phyloP scores from a whole-genome alignment of 2,113 vertebrate species.

The Hydrochoerus hydrochaeris region DNA sequence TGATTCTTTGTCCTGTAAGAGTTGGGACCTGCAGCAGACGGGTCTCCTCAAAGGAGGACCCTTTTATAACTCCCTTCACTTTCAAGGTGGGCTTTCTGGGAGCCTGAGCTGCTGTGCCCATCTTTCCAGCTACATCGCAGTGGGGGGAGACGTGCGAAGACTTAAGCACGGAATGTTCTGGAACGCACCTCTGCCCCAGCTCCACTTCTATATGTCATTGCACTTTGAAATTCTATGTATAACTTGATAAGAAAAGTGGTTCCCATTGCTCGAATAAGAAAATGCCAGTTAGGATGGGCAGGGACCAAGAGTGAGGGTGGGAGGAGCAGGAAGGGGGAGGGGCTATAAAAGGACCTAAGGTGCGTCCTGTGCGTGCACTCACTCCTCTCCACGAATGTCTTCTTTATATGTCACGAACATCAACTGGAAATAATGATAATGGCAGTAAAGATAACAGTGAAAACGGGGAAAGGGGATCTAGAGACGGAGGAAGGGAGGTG shows the following conservation, averaged over 20 bases:
- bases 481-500: not conserved
- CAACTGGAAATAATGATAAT: not conserved
- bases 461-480: not conserved
- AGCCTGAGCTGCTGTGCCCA: rapidly evolving
- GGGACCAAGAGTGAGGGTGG: not conserved
- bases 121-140: rapidly evolving
- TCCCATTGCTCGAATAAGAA: not conserved
- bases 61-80: not conserved
- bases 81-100: not conserved
- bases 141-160: not conserved
- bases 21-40: rapidly evolving
- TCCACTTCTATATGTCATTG: no score
- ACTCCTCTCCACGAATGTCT: not conserved
- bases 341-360: not conserved
- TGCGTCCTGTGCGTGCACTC: not conserved
- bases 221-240: not conserved
- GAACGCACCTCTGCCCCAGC: not conserved
- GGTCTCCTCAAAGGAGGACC: not conserved
- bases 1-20: not conserved
- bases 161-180: not conserved
- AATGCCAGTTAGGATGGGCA: not conserved
- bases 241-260: not conserved
- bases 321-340: not conserved
- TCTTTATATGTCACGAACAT: not conserved
- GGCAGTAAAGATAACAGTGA: not conserved